A percentile compares a stretch with the other conserved stretches of the same genome.
Conservation (phyloP, 2,113 vertebrate genomes). For the Andinoacara biseriatus region DNA sequence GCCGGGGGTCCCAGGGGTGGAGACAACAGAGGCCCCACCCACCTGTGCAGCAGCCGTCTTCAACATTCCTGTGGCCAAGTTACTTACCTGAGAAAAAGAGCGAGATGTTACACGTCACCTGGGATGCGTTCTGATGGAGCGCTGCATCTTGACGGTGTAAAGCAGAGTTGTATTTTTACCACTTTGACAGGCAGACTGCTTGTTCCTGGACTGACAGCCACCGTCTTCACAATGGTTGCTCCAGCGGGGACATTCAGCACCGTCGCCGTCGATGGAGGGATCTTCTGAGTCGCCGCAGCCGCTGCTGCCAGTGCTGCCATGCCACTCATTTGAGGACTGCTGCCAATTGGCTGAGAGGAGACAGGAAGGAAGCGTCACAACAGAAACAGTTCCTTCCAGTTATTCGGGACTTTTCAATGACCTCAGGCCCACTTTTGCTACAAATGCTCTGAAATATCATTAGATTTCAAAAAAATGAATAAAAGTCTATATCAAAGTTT, state of each 20-base stretch:
- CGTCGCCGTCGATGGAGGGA: slow-evolving; percentile 83
- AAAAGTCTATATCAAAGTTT: background rate
- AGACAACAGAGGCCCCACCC: slow-evolving; percentile 78
- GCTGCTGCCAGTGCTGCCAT: slow-evolving; percentile 89
- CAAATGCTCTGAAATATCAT: no score
- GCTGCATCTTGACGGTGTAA: background rate
- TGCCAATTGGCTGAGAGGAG: slow-evolving; percentile 81
- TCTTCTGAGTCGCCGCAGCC: slow-evolving; percentile 88
- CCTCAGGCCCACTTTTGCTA: no score
- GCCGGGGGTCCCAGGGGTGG: slow-evolving; percentile 75
- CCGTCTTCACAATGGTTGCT: slow-evolving; percentile 84
- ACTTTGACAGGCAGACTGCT: slow-evolving; percentile 81
- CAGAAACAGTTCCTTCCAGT: no score
- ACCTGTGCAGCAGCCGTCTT: slow-evolving; percentile 90
- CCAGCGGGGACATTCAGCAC: slow-evolving; percentile 83
- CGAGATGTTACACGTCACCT: background rate
- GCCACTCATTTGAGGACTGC: slow-evolving; percentile 88
- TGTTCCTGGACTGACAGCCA: slow-evolving; percentile 82
- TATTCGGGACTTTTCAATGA: no score
- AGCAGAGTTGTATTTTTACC: slow-evolving; percentile 55
- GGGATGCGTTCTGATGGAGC: background rate
- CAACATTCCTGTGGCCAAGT: slow-evolving; percentile 87
- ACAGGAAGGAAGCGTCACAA: background rate
- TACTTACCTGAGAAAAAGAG: slow-evolving; percentile 63
- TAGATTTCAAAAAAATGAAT: background rate